Evolutionary conservation across 1,140 invertebrate genomes (phyloP), one percentile per base, ranked within the genome.

Genomic region (Carposina sasakii): DNA sequence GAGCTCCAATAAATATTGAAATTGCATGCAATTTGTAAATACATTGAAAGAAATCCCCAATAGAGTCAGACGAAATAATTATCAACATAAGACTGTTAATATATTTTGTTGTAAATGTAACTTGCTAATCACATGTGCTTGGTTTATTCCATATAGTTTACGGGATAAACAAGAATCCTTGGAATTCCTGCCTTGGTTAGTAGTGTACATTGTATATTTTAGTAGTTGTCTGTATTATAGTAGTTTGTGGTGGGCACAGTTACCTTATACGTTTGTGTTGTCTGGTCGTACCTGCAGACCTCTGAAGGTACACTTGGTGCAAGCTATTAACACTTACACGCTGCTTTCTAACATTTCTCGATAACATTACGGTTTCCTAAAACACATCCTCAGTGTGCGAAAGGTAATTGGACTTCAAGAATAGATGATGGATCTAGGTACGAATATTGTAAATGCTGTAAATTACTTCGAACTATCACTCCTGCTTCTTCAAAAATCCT

Each of bases 181-280:
- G 89, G 90, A 90, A 83, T 90, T 89, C 87, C 86, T 89, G 76
- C 89, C 89, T 87, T 91, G 90, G 90, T 91, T 89, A 90, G 89
- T 91, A 91, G 67, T 67, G 65, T 68, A 74, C 60, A 67, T 59
- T 69, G 65, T 76, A 76, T 71, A 68, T 67, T 70, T 58, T 54
- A 41, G 69, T 67, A 48, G 64, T 75, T 71, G 56, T 67, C 57
- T 57, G 48, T 60, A 47, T 24, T 52, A 67, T 40, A 24, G 30
- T 8, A 21, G n/a, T n/a, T n/a, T n/a, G n/a, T n/a, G n/a, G n/a
- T 24, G 28, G 3, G 23, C 16, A 3, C 12, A 3, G 13, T 26
- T 10, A 21, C n/a, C n/a, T n/a, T n/a, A n/a, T n/a, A n/a, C n/a
- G 41, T 9, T 51, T 31, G 22, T 44, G 21, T 13, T n/a, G n/a